Percentiles rank a stretch among this genome's conserved stretches.
Evolutionary conservation across 30 jellyfish, hydroid and myxozoan species (phyloP).

Genomic region (Sanderia malayensis): DNA sequence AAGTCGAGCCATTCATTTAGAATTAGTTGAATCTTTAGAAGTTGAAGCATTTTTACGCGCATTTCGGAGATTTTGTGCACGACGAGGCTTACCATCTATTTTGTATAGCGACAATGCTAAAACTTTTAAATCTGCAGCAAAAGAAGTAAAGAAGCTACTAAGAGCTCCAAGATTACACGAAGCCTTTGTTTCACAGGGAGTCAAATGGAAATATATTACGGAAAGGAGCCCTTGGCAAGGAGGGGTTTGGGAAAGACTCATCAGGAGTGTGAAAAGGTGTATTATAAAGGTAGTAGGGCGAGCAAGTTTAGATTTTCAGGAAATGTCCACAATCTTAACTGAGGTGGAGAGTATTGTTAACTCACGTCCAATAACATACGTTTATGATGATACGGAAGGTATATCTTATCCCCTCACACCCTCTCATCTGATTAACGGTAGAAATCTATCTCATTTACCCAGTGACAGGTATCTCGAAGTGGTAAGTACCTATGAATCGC

Average conservation of each 20-base stretch:
- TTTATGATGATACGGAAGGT: constrained; percentile 31
- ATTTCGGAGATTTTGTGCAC: background rate
- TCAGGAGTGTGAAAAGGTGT: constrained; percentile 20
- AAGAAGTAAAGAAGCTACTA: constrained; percentile 9
- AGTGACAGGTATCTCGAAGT: background rate
- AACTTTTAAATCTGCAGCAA: constrained; percentile 24
- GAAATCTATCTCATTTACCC: constrained; percentile 51
- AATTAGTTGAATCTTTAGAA: background rate
- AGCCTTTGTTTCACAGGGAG: background rate
- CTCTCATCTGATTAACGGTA: constrained; percentile 51
- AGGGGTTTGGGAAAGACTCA: constrained; percentile 41
- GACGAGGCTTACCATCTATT: background rate
- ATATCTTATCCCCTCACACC: constrained; percentile 55
- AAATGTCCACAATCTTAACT: constrained; percentile 11
- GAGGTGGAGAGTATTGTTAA: constrained; percentile 24
- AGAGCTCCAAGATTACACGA: constrained; percentile 10
- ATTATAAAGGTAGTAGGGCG: constrained; percentile 14
- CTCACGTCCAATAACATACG: constrained; percentile 8
- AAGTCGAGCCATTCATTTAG: background rate
- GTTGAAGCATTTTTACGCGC: background rate
- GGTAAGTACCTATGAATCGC: constrained; percentile 14
- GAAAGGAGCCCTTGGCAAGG: constrained; percentile 37
- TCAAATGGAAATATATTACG: constrained; percentile 18
- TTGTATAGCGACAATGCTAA: background rate
- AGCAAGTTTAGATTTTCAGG: constrained; percentile 2